Evolutionary conservation across 2,797 vertebrate species (phyloP).

Genomic region (Eulemur rubriventer): DNA sequence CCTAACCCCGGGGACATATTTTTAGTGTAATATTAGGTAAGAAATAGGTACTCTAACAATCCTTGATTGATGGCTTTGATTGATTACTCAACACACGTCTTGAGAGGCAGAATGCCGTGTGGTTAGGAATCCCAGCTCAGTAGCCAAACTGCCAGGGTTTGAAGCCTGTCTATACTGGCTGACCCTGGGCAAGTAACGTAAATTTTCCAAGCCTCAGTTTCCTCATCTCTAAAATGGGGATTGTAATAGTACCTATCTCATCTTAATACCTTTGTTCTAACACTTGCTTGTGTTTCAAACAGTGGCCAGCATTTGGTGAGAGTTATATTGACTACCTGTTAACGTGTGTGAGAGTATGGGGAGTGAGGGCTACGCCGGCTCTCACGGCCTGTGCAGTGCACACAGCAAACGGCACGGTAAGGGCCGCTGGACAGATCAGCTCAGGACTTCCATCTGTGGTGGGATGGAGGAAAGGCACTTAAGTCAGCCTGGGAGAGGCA

Average conservation of each 20-base stretch:
- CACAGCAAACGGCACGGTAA: not conserved
- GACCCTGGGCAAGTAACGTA: not conserved
- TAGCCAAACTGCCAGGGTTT: not conserved
- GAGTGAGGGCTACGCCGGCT: rapidly evolving
- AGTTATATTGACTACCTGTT: too few species aligned
- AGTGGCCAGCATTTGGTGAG: not conserved
- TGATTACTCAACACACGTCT: not conserved
- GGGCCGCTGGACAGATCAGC: not conserved
- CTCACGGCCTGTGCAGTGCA: rapidly evolving
- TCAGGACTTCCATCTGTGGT: not conserved
- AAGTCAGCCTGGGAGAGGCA: not conserved
- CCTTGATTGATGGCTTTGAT: not conserved
- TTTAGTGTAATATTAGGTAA: not conserved
- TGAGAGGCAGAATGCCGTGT: not conserved
- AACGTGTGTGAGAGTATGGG: not conserved
- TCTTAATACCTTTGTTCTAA: not conserved
- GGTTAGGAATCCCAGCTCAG: not conserved
- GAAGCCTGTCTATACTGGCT: not conserved
- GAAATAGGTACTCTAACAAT: not conserved
- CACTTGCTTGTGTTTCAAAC: not conserved
- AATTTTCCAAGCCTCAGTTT: not conserved
- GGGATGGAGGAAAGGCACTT: not conserved
- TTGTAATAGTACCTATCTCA: not conserved
- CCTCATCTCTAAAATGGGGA: not conserved
- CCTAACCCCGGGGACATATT: not conserved